These are phyloP conservation scores for Podabrus alpinus DNA, from an alignment of 2,888 invertebrate genomes.

Conservation along the genomic window DNA sequence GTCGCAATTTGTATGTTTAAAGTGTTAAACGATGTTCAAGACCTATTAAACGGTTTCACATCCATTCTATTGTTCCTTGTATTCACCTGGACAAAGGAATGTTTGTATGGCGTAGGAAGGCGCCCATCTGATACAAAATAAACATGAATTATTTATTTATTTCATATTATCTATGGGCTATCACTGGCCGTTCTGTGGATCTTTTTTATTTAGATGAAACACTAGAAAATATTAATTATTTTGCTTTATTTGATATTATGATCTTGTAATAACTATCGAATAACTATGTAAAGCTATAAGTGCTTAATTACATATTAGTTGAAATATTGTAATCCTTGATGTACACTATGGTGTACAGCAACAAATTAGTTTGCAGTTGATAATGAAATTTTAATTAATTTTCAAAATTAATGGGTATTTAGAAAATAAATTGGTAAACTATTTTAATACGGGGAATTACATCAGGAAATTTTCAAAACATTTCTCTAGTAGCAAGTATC, in stretches of 20 bases:
- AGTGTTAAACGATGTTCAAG: constrained; percentile 32
- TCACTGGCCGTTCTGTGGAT: constrained; percentile 14
- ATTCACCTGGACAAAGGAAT: constrained; percentile 30
- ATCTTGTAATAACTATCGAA: no score
- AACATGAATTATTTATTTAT: constrained; percentile 33
- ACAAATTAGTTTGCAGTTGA: neutral
- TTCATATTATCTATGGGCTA: constrained; percentile 19
- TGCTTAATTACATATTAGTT: no score
- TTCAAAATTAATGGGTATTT: no score
- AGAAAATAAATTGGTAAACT: no score
- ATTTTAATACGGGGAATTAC: no score
- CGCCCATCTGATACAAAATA: constrained; percentile 27
- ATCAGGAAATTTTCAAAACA: no score
- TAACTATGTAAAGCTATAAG: no score
- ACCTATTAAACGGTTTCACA: constrained; percentile 29
- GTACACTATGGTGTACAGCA: neutral
- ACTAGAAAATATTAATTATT: neutral
- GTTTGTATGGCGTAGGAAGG: constrained; percentile 29
- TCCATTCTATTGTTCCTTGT: constrained; percentile 29
- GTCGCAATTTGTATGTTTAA: constrained; percentile 31
- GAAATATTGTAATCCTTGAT: no score
- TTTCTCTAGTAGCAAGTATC: no score
- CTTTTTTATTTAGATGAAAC: neutral
- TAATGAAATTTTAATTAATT: neutral
- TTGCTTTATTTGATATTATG: neutral